Conservation (phyloP, 1,140 invertebrate genomes). For the Zaprionus vittiger region DNA sequence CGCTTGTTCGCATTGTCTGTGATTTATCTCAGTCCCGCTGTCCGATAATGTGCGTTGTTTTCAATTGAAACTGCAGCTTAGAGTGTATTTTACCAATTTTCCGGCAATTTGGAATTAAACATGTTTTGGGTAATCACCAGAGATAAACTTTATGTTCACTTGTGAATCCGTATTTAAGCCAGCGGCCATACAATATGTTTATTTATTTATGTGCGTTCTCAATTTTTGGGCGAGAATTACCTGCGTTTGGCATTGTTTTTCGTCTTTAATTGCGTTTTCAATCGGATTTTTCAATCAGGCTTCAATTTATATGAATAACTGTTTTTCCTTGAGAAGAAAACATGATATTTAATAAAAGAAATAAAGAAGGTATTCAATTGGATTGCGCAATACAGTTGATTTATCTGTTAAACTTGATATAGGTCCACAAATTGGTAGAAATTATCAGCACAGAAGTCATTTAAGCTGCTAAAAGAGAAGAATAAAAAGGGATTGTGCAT, state of each 20-base stretch:
- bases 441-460: too few relatives aligned
- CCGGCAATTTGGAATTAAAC: not conserved
- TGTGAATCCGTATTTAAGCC: not conserved
- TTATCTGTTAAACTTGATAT: too few relatives aligned
- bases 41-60: not conserved
- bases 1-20: not conserved
- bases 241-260: not conserved
- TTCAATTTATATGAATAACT: not conserved
- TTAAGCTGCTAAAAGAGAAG: too few relatives aligned
- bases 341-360: not conserved
- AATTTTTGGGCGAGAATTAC: not conserved
- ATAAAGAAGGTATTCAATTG: too few relatives aligned
- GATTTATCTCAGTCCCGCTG: not conserved
- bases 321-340: not conserved
- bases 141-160: not conserved
- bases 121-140: not conserved
- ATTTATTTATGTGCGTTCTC: not conserved
- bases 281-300: not conserved
- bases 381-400: too few relatives aligned
- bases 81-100: not conserved
- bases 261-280: not conserved
- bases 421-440: too few relatives aligned
- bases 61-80: not conserved
- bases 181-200: not conserved
- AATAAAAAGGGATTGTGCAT: too few relatives aligned